Base-by-base conservation (phyloP, 2,113 vertebrate species). In the Oriolus oriolus region DNA sequence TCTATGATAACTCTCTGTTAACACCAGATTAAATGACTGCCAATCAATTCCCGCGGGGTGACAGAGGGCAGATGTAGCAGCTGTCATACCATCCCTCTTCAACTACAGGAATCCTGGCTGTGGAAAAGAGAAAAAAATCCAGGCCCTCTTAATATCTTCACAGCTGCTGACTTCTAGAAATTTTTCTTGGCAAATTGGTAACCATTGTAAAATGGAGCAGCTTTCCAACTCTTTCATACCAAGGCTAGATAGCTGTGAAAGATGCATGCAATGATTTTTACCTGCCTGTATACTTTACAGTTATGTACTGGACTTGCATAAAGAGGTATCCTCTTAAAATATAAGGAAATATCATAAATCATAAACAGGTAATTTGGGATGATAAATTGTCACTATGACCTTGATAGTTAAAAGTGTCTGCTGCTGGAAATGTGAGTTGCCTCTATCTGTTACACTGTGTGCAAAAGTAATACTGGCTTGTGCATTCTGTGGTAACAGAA, bases 11-110 rank as follows among this genome's bases (percentile, higher is more conserved):
- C 86, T 86, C 47, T 50, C 54, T 78, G 68, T 84, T 94, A 84
- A 70, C 86, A 93, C 88, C 83, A 77, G 73, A 95, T 94, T 83
- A 95, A 83, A 74, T 88, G 50, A 88, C 92, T 88, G 83, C 71
- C 26, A 74, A 14, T 93, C 86, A 85, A 39, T 84, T 94, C 75
- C 79, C 0, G 0, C 79, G 86, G 90, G 71, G 68, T 96, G 92
- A 90, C 66, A 76, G 53, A 88, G 75, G 92, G 83, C 85, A 81
- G 75, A 80, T 81, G 76, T 63, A 90, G 86, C 95, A 95, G 96
- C 94, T 95, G 88, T 92, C 90, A 84, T 42, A 65, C 79, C 23
- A 86, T 73, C 79, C 50, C 39, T 77, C 64, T 88, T 83, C 75
- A 92, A 53, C 64, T 71, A 12, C 64, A 78, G 89, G 80, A 91